These are phyloP conservation scores for Apis florea DNA, from an alignment of 1,140 invertebrate genomes.

Conservation along the genomic window DNA sequence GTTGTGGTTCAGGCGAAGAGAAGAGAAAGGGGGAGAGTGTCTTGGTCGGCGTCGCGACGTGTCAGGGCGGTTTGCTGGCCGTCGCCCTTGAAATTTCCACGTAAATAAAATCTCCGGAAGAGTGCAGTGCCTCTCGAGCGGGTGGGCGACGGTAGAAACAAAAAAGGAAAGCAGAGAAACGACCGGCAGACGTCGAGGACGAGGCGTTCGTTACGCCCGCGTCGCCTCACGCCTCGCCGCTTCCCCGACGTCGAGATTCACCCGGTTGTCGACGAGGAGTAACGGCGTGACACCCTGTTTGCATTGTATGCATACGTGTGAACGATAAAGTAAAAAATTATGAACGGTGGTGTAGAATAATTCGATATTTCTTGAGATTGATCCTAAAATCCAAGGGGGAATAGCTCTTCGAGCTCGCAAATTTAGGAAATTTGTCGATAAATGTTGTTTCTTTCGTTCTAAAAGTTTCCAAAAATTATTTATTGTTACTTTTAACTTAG, in stretches of 20 bases:
- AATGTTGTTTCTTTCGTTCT: no score
- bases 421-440: no score
- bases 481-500: no score
- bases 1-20: not conserved
- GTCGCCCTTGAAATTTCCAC: constrained; percentile 69
- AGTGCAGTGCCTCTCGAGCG: constrained; percentile 53
- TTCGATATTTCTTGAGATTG: no score
- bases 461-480: no score
- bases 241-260: constrained; percentile 63
- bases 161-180: constrained; percentile 49
- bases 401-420: no score
- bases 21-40: not conserved
- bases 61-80: constrained; percentile 63
- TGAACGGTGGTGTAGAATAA: no score
- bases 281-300: constrained; percentile 56
- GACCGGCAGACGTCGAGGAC: constrained; percentile 48
- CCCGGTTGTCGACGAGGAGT: constrained; percentile 49
- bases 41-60: constrained; percentile 49
- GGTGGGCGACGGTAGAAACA: constrained; percentile 48
- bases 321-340: not conserved
- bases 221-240: constrained; percentile 66
- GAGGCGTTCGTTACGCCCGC: constrained; percentile 65
- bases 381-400: no score
- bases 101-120: constrained; percentile 68
- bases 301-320: not conserved